Evolutionary conservation across 2,888 invertebrate species (phyloP).

Genomic region (Thera obeliscata): DNA sequence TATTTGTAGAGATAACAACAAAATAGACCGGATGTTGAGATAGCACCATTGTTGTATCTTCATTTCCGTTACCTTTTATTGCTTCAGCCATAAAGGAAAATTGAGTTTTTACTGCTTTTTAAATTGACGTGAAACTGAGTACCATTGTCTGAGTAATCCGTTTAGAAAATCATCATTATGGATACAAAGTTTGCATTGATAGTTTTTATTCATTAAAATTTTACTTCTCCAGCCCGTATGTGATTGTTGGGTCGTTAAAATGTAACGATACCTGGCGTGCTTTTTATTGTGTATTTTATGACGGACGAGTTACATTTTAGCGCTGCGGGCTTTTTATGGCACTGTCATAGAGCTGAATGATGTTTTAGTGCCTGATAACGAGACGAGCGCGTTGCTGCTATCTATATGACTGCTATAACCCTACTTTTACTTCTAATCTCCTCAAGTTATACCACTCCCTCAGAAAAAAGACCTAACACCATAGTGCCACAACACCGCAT

Average conservation of each 20-base stretch:
- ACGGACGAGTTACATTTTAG: slow-evolving; percentile 80
- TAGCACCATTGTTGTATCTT: slow-evolving; percentile 64
- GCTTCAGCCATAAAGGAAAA: slow-evolving; percentile 58
- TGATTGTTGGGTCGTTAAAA: slow-evolving; percentile 79
- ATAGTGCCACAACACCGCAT: background rate
- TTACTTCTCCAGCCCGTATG: slow-evolving; percentile 73
- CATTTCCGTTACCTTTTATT: slow-evolving; percentile 66
- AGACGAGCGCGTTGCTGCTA: slow-evolving; percentile 58
- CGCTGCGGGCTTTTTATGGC: slow-evolving; percentile 82
- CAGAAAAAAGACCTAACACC: slow-evolving; percentile 5
- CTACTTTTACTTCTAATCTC: slow-evolving; percentile 52
- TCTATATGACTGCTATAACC: slow-evolving; percentile 48
- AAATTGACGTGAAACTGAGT: slow-evolving; percentile 48
- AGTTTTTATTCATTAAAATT: slow-evolving; percentile 62
- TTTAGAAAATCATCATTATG: slow-evolving; percentile 34
- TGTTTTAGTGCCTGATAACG: slow-evolving; percentile 81
- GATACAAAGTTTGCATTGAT: slow-evolving; percentile 53
- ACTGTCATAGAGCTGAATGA: slow-evolving; percentile 75
- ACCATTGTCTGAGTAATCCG: slow-evolving; percentile 32
- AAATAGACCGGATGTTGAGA: slow-evolving; percentile 64
- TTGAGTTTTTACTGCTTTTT: slow-evolving; percentile 54
- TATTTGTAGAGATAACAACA: slow-evolving; percentile 59
- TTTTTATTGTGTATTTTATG: slow-evolving; percentile 79
- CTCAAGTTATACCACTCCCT: slow-evolving; percentile 28
- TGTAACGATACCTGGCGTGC: slow-evolving; percentile 74